A percentile compares a stretch with the other conserved stretches of the same genome.
Evolutionary conservation across 2,888 invertebrate species (phyloP).

Genomic region (Lasius fuliginosus): DNA sequence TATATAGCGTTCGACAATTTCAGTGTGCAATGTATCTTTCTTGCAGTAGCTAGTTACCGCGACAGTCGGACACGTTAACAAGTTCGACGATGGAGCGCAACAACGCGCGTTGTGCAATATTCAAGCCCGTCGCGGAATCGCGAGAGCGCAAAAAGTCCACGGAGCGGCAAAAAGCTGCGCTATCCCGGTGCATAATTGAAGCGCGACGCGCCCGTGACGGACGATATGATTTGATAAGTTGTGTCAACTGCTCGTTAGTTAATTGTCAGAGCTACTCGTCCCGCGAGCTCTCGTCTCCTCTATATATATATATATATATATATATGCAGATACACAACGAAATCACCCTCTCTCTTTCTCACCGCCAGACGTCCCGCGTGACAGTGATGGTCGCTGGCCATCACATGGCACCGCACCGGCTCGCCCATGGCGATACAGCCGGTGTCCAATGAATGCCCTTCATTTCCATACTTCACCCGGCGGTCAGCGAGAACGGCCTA

Average conservation of each 20-base stretch:
- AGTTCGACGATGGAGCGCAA: conserved; percentile 15
- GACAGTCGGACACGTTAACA: conserved; percentile 33
- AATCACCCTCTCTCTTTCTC: conserved; percentile 58
- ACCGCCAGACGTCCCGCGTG: conserved; percentile 14
- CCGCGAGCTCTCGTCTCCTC: conserved; percentile 31
- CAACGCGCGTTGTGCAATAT: not conserved
- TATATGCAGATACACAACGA: conserved; percentile 66
- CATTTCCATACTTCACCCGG: conserved; percentile 85
- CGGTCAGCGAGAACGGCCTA: conserved; percentile 83
- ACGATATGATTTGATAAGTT: conserved; percentile 85
- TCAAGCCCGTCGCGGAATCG: not conserved
- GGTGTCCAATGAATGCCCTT: conserved; percentile 84
- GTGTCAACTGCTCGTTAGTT: conserved; percentile 86
- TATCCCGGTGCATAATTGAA: conserved; percentile 68
- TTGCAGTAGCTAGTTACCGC: conserved; percentile 14
- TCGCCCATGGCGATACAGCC: conserved; percentile 61
- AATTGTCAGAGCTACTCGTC: conserved; percentile 79
- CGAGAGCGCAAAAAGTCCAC: conserved; percentile 7
- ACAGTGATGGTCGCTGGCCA: conserved; percentile 34
- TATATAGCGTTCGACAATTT: not conserved
- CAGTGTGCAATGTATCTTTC: not conserved
- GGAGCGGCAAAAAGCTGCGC: conserved; percentile 45
- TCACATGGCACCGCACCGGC: conserved; percentile 55
- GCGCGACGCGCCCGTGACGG: conserved; percentile 71
- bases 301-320: too few relatives aligned